Conservation (phyloP, 30 jellyfish, hydroid and myxozoan species). For the Hydractinia symbiolongicarpus region DNA sequence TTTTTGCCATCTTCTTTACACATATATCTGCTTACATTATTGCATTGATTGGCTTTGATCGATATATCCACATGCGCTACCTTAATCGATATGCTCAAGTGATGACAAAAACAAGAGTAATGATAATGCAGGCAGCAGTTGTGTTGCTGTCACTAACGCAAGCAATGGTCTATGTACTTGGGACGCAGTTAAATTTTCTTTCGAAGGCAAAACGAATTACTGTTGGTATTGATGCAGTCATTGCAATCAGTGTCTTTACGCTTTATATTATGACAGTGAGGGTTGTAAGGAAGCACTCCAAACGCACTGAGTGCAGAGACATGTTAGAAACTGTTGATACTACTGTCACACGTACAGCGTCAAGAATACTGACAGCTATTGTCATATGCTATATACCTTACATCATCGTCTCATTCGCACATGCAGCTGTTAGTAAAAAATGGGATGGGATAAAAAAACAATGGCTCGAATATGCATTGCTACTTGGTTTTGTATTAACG, state of each 20-base stretch:
- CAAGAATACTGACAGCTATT: neutral
- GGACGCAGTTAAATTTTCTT: slow-evolving; percentile 1
- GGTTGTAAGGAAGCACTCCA: neutral
- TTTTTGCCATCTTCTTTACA: slow-evolving; percentile 18
- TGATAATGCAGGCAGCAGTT: neutral
- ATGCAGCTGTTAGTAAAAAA: neutral
- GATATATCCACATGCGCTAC: neutral
- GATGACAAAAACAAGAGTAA: slow-evolving; percentile 7
- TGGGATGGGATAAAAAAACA: neutral
- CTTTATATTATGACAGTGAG: neutral
- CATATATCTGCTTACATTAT: slow-evolving; percentile 7
- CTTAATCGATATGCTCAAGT: neutral
- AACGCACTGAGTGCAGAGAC: neutral
- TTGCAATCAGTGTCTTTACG: neutral
- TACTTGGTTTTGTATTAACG: slow-evolving; percentile 8
- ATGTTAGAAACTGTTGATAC: neutral
- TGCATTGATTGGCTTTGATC: slow-evolving; percentile 22
- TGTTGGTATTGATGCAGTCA: neutral
- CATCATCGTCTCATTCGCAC: neutral
- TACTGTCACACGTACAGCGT: neutral
- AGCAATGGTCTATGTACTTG: slow-evolving; percentile 16
- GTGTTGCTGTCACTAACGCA: neutral
- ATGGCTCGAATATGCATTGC: slow-evolving; percentile 1
- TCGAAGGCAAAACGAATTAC: neutral
- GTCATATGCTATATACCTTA: slow-evolving; percentile 8